phyloP scores from a whole-genome alignment of 2,888 invertebrate genomes.

The Drosophila demipolita region DNA sequence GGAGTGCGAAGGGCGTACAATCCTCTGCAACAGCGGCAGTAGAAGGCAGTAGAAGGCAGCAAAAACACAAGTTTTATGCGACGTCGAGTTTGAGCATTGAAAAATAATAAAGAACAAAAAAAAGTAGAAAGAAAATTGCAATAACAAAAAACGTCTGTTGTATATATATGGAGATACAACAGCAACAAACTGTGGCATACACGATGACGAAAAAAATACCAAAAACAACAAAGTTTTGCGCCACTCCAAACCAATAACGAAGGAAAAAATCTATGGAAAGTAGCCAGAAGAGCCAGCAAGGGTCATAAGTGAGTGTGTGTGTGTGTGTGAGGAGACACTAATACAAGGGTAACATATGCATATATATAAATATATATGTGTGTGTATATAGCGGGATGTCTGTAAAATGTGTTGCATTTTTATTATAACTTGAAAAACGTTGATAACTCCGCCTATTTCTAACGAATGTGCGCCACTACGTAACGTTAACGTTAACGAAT shows the following conservation, averaged over 20 bases:
- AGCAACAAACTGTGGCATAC: slow-evolving; percentile 24
- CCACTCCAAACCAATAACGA: slow-evolving; percentile 80
- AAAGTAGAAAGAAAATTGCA: slow-evolving; percentile 49
- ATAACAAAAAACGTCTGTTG: slow-evolving; percentile 54
- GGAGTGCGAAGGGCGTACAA: slow-evolving; percentile 9
- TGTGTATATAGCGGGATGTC: slow-evolving; percentile 62
- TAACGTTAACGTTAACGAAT: slow-evolving; percentile 46
- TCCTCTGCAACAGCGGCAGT: slow-evolving; percentile 44
- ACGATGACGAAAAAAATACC: slow-evolving; percentile 38
- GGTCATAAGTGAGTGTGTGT: slow-evolving; percentile 54
- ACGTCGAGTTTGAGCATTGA: slow-evolving; percentile 78
- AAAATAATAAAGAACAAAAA: slow-evolving; percentile 73
- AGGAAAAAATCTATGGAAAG: slow-evolving; percentile 83
- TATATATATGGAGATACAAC: slow-evolving; percentile 46
- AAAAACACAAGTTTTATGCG: slow-evolving; percentile 79
- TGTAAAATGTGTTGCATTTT: slow-evolving; percentile 83
- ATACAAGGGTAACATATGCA: slow-evolving; percentile 26
- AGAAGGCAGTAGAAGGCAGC: slow-evolving; percentile 40
- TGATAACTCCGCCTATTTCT: slow-evolving; percentile 84
- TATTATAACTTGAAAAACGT: slow-evolving; percentile 84
- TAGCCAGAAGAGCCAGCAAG: slow-evolving; percentile 65
- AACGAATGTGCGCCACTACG: slow-evolving; percentile 66
- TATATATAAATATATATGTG: slow-evolving; percentile 34
- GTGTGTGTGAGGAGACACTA: slow-evolving; percentile 22
- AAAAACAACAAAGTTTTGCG: slow-evolving; percentile 54